These are phyloP conservation scores for Patella caerulea DNA, from an alignment of 2,888 invertebrate genomes.

Conservation along the genomic window DNA sequence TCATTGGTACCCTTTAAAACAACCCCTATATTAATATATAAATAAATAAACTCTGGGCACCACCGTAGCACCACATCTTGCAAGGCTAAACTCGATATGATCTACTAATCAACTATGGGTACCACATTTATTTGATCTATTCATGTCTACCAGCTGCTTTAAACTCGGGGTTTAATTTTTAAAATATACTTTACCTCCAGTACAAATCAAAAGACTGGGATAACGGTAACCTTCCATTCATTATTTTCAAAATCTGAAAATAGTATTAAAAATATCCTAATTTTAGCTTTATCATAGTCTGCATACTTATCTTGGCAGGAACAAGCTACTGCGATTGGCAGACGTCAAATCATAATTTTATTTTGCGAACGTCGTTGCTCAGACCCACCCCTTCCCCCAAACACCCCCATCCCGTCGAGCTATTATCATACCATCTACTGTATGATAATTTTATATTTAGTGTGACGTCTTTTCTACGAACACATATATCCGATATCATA, in stretches of 20 bases:
- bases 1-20: no score
- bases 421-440: not conserved
- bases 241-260: conserved; percentile 22
- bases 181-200: conserved; percentile 23
- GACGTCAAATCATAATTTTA: not conserved
- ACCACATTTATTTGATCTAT: no score
- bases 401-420: not conserved
- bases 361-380: conserved; percentile 14
- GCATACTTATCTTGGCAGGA: not conserved
- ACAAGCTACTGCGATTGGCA: conserved; percentile 4
- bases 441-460: no score
- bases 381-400: not conserved
- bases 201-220: conserved; percentile 12
- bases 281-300: not conserved
- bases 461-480: no score
- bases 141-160: no score
- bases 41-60: no score
- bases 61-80: no score
- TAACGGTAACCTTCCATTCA: conserved; percentile 12
- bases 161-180: not conserved
- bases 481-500: no score
- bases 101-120: no score
- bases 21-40: no score
- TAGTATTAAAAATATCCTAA: not conserved
- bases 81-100: no score